Evolutionary conservation across 2,797 vertebrate species (phyloP), one percentile per base, ranked within the genome.

Genomic region (Melanotaenia maccullochi): DNA sequence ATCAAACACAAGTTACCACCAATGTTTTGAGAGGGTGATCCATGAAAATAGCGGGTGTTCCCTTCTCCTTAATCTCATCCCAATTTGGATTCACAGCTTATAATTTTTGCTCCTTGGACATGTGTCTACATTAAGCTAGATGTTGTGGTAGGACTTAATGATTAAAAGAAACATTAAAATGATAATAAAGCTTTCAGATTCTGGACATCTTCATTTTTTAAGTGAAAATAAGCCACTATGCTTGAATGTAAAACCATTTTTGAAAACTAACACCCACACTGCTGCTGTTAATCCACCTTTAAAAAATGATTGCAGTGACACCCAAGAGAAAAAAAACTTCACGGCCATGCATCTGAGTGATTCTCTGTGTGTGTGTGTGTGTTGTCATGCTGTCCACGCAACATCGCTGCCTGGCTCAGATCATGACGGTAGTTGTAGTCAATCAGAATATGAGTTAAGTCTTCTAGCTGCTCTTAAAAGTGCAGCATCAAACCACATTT

Each of bases 401-500:
- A 9, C 64, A 40, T 20, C 9, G 25, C 47, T 20, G 4, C 28
- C 42, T 3, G 12, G 22, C 9, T 12, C 9, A 2, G 13, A 51
- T 54, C 3, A 28, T 14, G 0, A 4, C 57, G 68, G 57, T 57
- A 67, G 49, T 13, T 58, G 36, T 64, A 74, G 78, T 75, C 49
- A 24, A 14, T 61, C 20, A 11, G 30, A 63, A 36, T 18, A 30
- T 20, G 9, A 6, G 18, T 20, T 1, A 42, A 65, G 32, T 35
- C 5, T 44, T 47, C 44, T 49, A 13, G 20, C 58, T 8, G 2
- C 51, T 47, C 7, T 22, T 0, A 18, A 65, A 59, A 47, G 52
- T 32, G 18, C 11, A 55, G 36, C 52, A 9, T 51, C 2, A 35
- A 65, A 84, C 77, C 35, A 49, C 82, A 66, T 72, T 66, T 74